Percentiles rank a stretch among this genome's conserved stretches.
Conservation (phyloP, 2,797 vertebrate genomes). For the Vireo griseus region DNA sequence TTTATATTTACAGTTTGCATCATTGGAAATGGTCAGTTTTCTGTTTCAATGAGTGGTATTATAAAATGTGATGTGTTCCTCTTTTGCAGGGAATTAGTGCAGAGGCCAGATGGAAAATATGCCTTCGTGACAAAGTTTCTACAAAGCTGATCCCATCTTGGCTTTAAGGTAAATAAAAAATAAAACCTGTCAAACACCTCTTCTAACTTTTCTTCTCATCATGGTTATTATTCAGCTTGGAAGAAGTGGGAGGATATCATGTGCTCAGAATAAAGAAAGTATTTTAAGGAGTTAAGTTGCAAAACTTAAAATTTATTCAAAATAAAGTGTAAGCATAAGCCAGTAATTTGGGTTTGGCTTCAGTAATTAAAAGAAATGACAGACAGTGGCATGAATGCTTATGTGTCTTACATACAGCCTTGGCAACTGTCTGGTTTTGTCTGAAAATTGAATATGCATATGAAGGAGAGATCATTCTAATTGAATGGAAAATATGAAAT, state of each 20-base stretch:
- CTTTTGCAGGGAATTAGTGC: conserved; percentile 4
- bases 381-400: background rate
- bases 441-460: background rate
- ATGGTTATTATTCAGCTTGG: background rate
- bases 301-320: background rate
- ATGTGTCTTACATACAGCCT: background rate
- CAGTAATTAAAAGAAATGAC: background rate
- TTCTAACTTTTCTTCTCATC: background rate
- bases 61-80: conserved; percentile 19
- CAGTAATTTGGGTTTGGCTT: background rate
- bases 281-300: background rate
- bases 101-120: background rate
- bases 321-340: background rate
- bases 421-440: background rate
- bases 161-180: conserved; percentile 13
- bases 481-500: conserved; percentile 29
- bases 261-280: background rate
- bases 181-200: background rate
- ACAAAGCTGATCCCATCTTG: background rate
- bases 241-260: background rate
- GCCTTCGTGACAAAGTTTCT: background rate
- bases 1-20: background rate
- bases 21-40: background rate
- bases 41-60: background rate
- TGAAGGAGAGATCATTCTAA: conserved; percentile 5